Percentiles rank a stretch among this genome's conserved stretches.
phyloP scores from a whole-genome alignment of 2,888 invertebrate species.

The Temnothorax unifasciatus region DNA sequence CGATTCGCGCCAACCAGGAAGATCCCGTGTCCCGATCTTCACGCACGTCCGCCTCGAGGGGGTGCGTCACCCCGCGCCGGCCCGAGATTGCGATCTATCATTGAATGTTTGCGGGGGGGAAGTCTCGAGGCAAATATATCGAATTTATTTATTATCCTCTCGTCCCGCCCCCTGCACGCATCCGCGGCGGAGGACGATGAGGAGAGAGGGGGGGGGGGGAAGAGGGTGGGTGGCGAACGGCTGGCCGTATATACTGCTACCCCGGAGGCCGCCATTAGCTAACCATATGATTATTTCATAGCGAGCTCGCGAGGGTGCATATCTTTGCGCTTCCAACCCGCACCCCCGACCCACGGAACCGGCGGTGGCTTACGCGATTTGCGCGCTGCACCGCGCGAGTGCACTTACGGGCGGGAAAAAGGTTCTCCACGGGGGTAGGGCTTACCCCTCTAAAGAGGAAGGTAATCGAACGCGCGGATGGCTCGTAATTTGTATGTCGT shows the following conservation, averaged over 20 bases:
- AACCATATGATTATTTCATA: conserved; percentile 87
- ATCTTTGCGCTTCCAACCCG: conserved; percentile 74
- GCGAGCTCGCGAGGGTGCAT: conserved; percentile 81
- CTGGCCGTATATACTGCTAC: conserved; percentile 78
- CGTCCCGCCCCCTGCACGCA: conserved; percentile 72
- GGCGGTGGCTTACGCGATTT: conserved; percentile 68
- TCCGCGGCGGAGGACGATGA: conserved; percentile 11
- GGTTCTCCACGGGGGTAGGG: background rate
- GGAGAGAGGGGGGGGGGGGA: too few species aligned
- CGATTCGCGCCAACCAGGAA: conserved; percentile 63
- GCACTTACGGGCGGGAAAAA: conserved; percentile 47
- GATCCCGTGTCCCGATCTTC: conserved; percentile 71
- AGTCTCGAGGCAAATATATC: conserved; percentile 82
- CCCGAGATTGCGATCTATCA: conserved; percentile 85
- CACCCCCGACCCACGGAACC: conserved; percentile 25
- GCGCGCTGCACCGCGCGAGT: conserved; percentile 56
- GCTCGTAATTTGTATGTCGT: conserved; percentile 48
- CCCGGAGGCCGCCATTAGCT: conserved; percentile 84
- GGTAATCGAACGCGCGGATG: conserved; percentile 55
- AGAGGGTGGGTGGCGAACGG: conserved; percentile 64
- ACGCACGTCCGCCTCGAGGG: conserved; percentile 69
- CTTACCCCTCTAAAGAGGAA: conserved; percentile 23
- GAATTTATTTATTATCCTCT: conserved; percentile 85
- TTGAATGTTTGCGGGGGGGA: conserved; percentile 84
- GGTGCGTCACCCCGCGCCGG: conserved; percentile 62